A percentile compares a stretch with the other conserved stretches of the same genome.
Conservation (phyloP, 2,113 vertebrate species). For the pig (Sus scrofa) region DNA sequence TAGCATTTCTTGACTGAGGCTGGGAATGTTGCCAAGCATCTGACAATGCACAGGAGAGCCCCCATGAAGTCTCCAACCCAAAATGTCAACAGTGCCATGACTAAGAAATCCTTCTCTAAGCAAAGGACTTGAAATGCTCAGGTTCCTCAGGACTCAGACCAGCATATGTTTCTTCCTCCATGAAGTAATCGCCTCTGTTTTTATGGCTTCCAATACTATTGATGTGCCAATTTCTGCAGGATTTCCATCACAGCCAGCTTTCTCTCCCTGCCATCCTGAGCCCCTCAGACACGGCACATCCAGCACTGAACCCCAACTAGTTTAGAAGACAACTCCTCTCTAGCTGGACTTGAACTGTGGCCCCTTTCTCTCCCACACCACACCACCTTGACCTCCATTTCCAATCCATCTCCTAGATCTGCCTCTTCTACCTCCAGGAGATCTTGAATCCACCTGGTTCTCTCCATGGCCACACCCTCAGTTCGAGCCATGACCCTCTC, state of each 20-base stretch:
- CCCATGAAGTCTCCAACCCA: too few relatives aligned
- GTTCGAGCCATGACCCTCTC: neutral
- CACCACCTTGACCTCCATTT: neutral
- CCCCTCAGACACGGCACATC: fast-evolving
- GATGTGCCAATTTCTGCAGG: neutral
- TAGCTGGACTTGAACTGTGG: neutral
- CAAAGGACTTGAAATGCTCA: neutral
- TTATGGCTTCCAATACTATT: neutral
- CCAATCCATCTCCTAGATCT: neutral
- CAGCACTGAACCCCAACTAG: neutral
- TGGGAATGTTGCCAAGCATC: neutral
- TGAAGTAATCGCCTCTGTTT: neutral
- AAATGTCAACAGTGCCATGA: neutral
- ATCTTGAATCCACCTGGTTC: fast-evolving
- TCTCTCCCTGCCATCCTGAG: neutral
- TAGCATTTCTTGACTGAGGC: neutral
- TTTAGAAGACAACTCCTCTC: neutral
- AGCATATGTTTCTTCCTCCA: neutral
- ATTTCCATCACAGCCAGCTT: neutral
- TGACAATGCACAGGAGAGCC: fast-evolving
- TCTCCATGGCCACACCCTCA: neutral
- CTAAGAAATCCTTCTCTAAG: neutral
- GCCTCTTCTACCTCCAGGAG: neutral
- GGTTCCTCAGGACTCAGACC: neutral
- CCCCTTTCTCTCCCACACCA: neutral